phyloP scores from a whole-genome alignment of 2,888 invertebrate genomes.

The Platycheirus rosarum region DNA sequence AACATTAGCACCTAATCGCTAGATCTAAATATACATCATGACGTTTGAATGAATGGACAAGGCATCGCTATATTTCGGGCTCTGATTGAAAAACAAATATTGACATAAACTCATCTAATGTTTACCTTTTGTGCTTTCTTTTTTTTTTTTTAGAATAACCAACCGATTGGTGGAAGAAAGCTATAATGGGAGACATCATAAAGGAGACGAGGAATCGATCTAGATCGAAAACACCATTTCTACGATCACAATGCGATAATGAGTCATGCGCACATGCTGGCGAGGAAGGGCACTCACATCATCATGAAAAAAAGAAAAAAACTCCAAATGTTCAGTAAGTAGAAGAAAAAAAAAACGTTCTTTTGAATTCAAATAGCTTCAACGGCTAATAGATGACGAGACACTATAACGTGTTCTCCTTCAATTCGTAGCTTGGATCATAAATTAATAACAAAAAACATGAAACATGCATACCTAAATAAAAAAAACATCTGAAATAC shows the following conservation, averaged over 20 bases:
- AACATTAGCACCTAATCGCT: no score
- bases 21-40: no score
- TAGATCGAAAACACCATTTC: constrained; percentile 88
- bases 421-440: constrained; percentile 19
- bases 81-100: constrained; percentile 11
- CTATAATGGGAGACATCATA: constrained; percentile 78
- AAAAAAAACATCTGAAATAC: no score
- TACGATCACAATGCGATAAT: constrained; percentile 85
- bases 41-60: constrained; percentile 9
- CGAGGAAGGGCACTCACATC: constrained; percentile 84
- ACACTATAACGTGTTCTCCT: constrained; percentile 41
- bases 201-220: constrained; percentile 87
- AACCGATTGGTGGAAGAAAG: constrained; percentile 36
- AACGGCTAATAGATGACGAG: neutral
- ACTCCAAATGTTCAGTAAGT: constrained; percentile 80
- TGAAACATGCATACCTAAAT: constrained; percentile 56
- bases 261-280: constrained; percentile 84
- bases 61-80: neutral
- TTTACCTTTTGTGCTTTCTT: constrained; percentile 54
- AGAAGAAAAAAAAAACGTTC: no score
- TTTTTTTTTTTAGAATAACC: constrained; percentile 52
- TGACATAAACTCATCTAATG: constrained; percentile 31
- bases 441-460: constrained; percentile 31
- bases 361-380: constrained; percentile 26
- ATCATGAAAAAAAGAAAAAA: constrained; percentile 81